Evolutionary conservation across 1,140 invertebrate species (phyloP).

Genomic region (Drosophila tropicalis): DNA sequence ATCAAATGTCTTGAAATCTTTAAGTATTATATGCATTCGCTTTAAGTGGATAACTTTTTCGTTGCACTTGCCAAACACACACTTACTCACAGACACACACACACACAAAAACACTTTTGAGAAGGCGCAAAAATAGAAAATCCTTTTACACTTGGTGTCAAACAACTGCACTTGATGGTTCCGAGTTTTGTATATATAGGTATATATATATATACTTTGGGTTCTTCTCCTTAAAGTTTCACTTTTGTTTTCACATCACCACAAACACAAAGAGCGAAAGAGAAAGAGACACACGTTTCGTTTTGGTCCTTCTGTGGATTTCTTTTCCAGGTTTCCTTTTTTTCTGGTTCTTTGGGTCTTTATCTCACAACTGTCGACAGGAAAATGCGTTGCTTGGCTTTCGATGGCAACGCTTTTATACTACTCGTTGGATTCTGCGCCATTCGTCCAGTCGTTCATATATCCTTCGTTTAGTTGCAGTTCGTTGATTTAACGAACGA

Average conservation of each 20-base stretch:
- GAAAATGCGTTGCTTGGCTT: constrained; percentile 48
- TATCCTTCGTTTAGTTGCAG: constrained; percentile 37
- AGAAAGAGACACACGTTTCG: constrained; percentile 1
- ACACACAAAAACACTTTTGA: constrained; percentile 43
- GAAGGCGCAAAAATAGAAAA: constrained; percentile 63
- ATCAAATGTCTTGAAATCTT: constrained; percentile 2
- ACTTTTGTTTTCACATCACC: constrained; percentile 67
- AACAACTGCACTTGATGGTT: constrained; percentile 27
- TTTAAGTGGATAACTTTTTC: not conserved
- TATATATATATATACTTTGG: constrained; percentile 15
- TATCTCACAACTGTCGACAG: constrained; percentile 54
- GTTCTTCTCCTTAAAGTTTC: constrained; percentile 55
- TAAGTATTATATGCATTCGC: constrained; percentile 5
- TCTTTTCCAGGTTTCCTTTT: not conserved
- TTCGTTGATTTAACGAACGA: constrained; percentile 21
- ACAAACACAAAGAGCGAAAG: not conserved
- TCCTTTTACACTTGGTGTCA: constrained; percentile 42
- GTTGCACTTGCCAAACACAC: constrained; percentile 5
- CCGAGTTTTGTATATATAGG: constrained; percentile 11
- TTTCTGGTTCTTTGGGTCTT: constrained; percentile 10
- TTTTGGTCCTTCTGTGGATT: not conserved
- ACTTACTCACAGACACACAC: no score
- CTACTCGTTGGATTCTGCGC: constrained; percentile 60
- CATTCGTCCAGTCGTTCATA: constrained; percentile 1
- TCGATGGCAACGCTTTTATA: constrained; percentile 59